phyloP scores from a whole-genome alignment of 2,113 vertebrate genomes.

The Apus apus region DNA sequence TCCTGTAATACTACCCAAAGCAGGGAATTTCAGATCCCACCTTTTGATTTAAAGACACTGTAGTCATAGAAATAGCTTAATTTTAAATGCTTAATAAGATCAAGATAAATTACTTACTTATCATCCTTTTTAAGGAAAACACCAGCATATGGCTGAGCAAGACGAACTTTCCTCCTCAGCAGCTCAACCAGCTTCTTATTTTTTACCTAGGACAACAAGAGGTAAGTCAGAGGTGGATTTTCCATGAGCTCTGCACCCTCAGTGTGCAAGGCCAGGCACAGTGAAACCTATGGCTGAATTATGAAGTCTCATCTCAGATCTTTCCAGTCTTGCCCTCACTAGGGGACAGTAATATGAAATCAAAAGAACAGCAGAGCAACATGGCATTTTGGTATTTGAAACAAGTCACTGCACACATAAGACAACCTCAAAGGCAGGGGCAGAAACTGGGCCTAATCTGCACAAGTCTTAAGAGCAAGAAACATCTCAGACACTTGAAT shows the following conservation, averaged over 20 bases:
- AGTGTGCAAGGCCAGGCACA: neutral
- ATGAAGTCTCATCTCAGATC: neutral
- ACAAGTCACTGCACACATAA: neutral
- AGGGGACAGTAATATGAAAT: neutral
- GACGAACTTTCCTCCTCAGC: conserved; percentile 91
- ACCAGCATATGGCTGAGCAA: conserved; percentile 95
- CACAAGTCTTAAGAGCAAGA: neutral
- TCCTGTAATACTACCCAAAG: neutral
- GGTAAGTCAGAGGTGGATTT: neutral
- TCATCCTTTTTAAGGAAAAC: conserved; percentile 96
- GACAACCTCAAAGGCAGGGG: neutral
- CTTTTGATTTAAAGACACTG: neutral
- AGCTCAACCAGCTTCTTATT: conserved; percentile 92
- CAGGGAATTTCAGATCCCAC: neutral
- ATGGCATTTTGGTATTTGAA: neutral
- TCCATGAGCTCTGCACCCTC: neutral
- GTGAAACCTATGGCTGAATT: neutral
- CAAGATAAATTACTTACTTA: conserved; percentile 75
- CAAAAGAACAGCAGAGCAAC: neutral
- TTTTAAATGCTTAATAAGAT: neutral
- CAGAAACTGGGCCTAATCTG: neutral
- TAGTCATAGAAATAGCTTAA: neutral
- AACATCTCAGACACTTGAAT: neutral
- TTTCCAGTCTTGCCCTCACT: neutral
- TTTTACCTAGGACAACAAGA: conserved; percentile 84